These are phyloP conservation scores for Eupleurogrammus muticus DNA, from an alignment of 2,797 vertebrate genomes.

Conservation along the genomic window DNA sequence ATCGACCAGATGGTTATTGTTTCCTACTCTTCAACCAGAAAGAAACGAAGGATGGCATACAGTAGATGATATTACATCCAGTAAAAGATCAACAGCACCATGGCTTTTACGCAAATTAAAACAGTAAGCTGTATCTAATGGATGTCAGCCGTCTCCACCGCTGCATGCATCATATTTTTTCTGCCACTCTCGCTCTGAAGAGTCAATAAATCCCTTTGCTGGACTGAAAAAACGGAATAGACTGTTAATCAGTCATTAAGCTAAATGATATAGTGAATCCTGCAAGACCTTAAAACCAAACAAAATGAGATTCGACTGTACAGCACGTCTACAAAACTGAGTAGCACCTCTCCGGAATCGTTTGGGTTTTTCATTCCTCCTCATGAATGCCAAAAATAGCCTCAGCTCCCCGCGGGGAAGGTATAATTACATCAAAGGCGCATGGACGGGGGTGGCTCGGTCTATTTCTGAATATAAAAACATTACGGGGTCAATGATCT, in stretches of 20 bases:
- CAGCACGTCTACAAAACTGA: neutral
- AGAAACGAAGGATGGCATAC: neutral
- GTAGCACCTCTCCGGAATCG: constrained; percentile 29
- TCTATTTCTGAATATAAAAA: constrained; percentile 63
- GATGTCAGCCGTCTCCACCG: constrained; percentile 4
- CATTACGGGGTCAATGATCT: constrained; percentile 52
- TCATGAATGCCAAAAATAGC: constrained; percentile 56
- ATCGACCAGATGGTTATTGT: constrained; percentile 29
- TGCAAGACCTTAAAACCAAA: neutral
- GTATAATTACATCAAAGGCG: constrained; percentile 73
- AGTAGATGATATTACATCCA: neutral
- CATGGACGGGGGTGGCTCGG: constrained; percentile 39
- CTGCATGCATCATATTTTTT: constrained; percentile 28
- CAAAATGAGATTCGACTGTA: neutral
- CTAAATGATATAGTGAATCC: constrained; percentile 28
- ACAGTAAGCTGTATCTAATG: constrained; percentile 11
- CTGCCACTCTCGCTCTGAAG: neutral
- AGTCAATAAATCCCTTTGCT: constrained; percentile 38
- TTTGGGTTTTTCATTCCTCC: constrained; percentile 30
- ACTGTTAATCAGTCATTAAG: constrained; percentile 37
- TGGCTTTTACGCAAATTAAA: constrained; percentile 25
- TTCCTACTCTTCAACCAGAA: constrained; percentile 11
- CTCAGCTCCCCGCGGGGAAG: constrained; percentile 46
- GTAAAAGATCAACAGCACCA: neutral
- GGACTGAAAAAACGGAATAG: constrained; percentile 31